Conservation (phyloP, 2,113 vertebrate genomes). For the Probosciger aterrimus region DNA sequence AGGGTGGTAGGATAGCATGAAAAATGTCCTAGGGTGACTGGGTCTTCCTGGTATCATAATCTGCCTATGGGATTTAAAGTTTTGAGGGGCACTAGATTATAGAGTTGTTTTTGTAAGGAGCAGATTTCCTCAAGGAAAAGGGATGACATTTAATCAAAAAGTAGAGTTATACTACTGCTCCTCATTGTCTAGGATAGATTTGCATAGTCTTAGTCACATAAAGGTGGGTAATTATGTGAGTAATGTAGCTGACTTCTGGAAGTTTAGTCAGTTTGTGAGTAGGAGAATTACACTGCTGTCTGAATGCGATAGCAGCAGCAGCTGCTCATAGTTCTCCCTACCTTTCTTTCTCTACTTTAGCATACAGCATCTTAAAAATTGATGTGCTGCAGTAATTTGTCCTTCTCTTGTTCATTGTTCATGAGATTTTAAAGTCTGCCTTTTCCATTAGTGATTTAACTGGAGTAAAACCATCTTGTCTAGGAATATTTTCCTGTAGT, state of each 20-base stretch:
- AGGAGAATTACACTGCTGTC: not conserved
- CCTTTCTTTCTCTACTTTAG: not conserved
- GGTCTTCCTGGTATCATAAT: not conserved
- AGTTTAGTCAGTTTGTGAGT: not conserved
- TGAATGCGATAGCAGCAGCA: not conserved
- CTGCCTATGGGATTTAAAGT: not conserved
- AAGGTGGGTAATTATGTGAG: conserved; percentile 12
- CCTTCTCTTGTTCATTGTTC: not conserved
- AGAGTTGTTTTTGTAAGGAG: not conserved
- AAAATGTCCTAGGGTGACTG: not conserved
- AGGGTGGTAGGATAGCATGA: not conserved
- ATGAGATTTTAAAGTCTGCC: not conserved
- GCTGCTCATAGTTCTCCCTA: not conserved
- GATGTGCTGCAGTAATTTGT: not conserved
- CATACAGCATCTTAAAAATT: not conserved
- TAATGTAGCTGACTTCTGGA: not conserved
- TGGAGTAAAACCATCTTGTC: not conserved
- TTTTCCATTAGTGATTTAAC: conserved; percentile 41
- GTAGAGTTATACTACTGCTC: not conserved
- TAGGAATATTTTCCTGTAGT: not conserved
- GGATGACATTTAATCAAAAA: not conserved
- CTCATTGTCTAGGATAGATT: not conserved
- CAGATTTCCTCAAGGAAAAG: not conserved
- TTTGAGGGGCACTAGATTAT: not conserved
- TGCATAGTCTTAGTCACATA: not conserved